These are phyloP conservation scores for Stegostoma tigrinum DNA, from an alignment of 2,113 vertebrate species.

Conservation along the genomic window DNA sequence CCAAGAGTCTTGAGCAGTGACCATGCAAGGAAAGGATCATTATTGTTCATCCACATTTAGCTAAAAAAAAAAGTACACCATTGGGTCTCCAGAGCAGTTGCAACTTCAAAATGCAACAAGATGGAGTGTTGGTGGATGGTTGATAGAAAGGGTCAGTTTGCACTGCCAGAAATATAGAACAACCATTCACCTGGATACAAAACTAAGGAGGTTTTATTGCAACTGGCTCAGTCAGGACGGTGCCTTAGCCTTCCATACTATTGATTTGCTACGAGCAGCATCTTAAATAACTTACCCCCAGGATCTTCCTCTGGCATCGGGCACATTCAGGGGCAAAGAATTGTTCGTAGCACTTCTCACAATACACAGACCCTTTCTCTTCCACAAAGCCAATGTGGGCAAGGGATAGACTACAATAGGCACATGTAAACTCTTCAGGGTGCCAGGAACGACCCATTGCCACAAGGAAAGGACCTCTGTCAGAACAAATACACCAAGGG, in stretches of 20 bases:
- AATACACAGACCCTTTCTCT: conserved; percentile 80
- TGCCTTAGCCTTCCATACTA: background rate
- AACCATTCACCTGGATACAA: background rate
- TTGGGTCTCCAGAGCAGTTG: background rate
- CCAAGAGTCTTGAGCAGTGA: too few species aligned
- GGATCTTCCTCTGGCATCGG: conserved; percentile 82
- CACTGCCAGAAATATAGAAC: conserved; percentile 27
- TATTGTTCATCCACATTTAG: too few species aligned
- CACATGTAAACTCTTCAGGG: conserved; percentile 88
- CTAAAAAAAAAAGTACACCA: background rate
- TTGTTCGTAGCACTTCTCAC: conserved; percentile 85
- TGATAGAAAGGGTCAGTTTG: background rate
- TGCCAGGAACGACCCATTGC: conserved; percentile 96
- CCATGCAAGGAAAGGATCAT: background rate
- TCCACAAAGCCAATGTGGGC: conserved; percentile 84
- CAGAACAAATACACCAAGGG: conserved; percentile 39
- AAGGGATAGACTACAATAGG: conserved; percentile 83
- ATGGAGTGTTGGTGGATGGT: background rate
- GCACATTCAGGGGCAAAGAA: conserved; percentile 85
- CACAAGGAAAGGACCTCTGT: conserved; percentile 88
- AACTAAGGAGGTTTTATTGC: background rate
- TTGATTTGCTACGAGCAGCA: background rate
- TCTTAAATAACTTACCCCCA: conserved; percentile 70
- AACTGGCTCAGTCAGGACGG: background rate
- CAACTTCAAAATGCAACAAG: background rate